These are phyloP conservation scores for Cacoxenus indagator DNA, from an alignment of 2,888 invertebrate genomes.

Conservation along the genomic window DNA sequence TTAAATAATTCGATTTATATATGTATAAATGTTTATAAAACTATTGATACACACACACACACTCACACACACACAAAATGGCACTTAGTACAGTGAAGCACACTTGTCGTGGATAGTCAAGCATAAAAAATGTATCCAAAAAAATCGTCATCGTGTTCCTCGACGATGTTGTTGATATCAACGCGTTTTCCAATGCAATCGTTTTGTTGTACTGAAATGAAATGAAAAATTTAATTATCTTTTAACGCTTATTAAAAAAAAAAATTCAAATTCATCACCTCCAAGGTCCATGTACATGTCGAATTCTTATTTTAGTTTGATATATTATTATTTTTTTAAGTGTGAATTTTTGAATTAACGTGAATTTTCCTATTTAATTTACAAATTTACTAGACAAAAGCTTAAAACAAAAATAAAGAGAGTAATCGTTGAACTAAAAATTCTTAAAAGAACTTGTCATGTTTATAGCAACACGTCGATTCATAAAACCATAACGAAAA, in stretches of 20 bases:
- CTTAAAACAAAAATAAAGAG: neutral
- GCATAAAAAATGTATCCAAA: neutral
- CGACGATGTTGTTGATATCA: neutral
- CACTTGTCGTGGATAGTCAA: neutral
- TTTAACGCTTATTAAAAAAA: neutral
- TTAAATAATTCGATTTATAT: neutral
- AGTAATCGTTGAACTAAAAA: neutral
- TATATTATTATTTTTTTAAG: neutral
- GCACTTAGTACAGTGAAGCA: neutral
- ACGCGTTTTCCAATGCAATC: neutral
- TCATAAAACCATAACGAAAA: neutral
- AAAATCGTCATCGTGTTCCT: neutral
- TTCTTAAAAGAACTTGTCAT: neutral
- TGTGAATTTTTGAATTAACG: neutral
- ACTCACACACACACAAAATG: neutral
- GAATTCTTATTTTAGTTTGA: neutral
- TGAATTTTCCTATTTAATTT: neutral
- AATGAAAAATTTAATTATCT: neutral
- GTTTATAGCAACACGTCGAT: neutral
- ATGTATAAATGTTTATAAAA: conserved; percentile 8
- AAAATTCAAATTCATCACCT: no score
- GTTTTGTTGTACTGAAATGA: neutral
- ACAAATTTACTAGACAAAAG: neutral
- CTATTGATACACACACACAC: neutral
- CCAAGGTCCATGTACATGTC: no score